phyloP scores from a whole-genome alignment of 2,113 vertebrate genomes.

The Pelodiscus sinensis region DNA sequence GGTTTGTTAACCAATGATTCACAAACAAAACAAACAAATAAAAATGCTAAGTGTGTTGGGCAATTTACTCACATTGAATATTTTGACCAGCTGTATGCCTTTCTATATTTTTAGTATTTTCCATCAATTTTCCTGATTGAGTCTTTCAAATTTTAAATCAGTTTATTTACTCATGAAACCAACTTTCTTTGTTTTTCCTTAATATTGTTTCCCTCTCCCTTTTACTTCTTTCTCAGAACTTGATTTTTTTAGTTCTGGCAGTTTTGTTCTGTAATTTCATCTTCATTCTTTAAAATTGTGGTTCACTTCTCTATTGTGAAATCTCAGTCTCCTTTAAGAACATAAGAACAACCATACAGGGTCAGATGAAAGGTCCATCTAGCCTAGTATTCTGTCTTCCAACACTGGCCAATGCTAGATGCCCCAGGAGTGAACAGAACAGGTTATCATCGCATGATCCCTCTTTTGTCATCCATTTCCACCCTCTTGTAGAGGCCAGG shows the following conservation, averaged over 20 bases:
- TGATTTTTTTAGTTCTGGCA: background rate
- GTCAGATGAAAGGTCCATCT: too few species aligned
- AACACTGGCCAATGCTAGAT: too few species aligned
- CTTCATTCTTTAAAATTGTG: background rate
- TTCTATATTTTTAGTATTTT: background rate
- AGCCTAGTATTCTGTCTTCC: too few species aligned
- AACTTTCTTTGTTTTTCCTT: background rate
- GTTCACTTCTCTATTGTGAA: background rate
- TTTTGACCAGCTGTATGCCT: background rate
- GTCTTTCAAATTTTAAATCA: background rate
- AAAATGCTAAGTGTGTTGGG: background rate
- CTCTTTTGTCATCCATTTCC: too few species aligned
- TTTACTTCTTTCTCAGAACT: background rate
- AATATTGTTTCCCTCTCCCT: background rate
- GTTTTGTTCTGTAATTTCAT: background rate
- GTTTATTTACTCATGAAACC: background rate
- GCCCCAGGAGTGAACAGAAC: too few species aligned
- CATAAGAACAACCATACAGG: too few species aligned
- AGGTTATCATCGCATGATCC: too few species aligned
- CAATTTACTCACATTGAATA: background rate
- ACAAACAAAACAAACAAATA: background rate
- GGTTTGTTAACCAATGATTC: background rate
- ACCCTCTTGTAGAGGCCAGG: too few species aligned
- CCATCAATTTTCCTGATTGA: background rate
- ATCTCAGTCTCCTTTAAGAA: too few species aligned